phyloP scores from a whole-genome alignment of 2,888 invertebrate genomes.

The Tanypteryx hageni region DNA sequence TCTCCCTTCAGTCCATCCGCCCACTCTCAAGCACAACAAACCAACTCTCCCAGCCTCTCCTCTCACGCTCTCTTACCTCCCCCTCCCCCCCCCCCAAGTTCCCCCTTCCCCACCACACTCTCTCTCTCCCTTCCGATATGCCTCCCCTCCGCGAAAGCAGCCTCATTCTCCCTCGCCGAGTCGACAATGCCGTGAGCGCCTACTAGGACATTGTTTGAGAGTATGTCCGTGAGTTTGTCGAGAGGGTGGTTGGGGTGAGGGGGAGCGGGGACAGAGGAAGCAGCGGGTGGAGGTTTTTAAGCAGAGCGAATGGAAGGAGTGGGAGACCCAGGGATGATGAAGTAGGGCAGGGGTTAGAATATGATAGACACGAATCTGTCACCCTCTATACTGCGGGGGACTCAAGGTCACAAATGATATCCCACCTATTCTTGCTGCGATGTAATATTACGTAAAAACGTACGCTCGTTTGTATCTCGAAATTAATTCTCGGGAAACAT shows the following conservation, averaged over 20 bases:
- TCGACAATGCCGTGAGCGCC: not conserved
- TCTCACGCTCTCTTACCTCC: not conserved
- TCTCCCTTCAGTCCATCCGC: not conserved
- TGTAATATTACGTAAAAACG: conserved; percentile 31
- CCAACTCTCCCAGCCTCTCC: not conserved
- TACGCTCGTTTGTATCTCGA: not conserved
- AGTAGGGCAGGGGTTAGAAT: conserved; percentile 44
- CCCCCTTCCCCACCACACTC: too few relatives aligned
- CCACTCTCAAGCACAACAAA: not conserved
- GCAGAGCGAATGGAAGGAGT: not conserved
- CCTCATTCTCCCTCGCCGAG: not conserved
- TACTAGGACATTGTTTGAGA: not conserved
- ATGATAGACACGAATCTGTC: conserved; percentile 36
- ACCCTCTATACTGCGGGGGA: not conserved
- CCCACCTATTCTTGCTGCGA: not conserved
- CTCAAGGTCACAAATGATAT: conserved; percentile 43
- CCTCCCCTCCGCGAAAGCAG: too few relatives aligned
- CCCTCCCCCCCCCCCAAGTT: not conserved
- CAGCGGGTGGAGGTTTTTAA: not conserved
- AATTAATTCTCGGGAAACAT: too few relatives aligned
- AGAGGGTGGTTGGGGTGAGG: not conserved
- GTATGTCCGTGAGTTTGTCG: not conserved
- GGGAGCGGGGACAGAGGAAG: not conserved
- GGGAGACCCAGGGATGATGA: not conserved
- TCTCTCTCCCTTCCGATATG: not conserved